Evolutionary conservation across 2,113 vertebrate genomes (phyloP).

Genomic region (Tachysurus vachellii): DNA sequence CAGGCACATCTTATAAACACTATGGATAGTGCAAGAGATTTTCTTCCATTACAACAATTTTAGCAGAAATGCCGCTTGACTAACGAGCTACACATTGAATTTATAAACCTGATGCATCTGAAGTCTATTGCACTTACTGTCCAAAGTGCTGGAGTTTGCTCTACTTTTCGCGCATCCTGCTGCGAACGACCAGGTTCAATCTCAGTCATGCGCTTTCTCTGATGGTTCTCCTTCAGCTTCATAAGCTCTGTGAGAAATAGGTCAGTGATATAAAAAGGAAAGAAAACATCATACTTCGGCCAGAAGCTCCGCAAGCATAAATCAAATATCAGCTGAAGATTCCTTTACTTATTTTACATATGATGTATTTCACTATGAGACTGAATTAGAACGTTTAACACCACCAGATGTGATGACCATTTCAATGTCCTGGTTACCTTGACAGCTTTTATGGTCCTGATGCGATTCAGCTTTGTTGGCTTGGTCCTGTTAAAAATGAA

Average conservation of each 20-base stretch:
- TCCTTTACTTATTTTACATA: neutral
- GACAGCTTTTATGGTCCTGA: conserved; percentile 64
- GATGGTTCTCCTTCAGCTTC: conserved; percentile 46
- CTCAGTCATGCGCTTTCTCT: neutral
- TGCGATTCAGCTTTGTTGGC: conserved; percentile 62
- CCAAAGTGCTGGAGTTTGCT: conserved; percentile 16
- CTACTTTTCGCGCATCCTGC: neutral
- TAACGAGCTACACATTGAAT: neutral
- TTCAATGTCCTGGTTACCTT: conserved; percentile 64
- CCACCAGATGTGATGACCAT: neutral
- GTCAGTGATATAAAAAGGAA: neutral
- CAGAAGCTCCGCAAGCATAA: conserved; percentile 67
- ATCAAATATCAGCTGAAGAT: neutral
- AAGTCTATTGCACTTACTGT: conserved; percentile 22
- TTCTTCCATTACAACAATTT: neutral
- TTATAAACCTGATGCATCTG: neutral
- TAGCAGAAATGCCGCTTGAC: neutral
- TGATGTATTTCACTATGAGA: neutral
- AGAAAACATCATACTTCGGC: conserved; percentile 58
- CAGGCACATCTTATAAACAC: conserved; percentile 69
- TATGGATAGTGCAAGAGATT: conserved; percentile 46
- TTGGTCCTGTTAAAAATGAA: conserved; percentile 67
- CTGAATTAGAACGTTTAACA: neutral
- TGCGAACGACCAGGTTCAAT: neutral
- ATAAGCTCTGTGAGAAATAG: conserved; percentile 56